Percentiles rank a stretch among this genome's conserved stretches.
Evolutionary conservation across 2,113 vertebrate species (phyloP).

Genomic region (Garra rufa): DNA sequence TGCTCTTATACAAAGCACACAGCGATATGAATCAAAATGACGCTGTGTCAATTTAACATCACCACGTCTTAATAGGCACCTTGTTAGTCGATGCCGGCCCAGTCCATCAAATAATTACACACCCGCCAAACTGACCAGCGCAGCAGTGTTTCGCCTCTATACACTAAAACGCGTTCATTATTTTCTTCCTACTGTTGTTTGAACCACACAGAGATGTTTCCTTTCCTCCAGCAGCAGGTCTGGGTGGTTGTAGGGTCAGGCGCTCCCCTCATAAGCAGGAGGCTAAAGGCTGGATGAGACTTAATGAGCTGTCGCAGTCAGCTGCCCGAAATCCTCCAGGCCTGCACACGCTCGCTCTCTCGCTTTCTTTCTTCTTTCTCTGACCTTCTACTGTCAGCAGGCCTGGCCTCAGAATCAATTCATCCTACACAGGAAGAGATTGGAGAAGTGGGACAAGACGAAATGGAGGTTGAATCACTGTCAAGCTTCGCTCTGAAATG

Average conservation of each 20-base stretch:
- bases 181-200: conserved; percentile 48
- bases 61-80: neutral
- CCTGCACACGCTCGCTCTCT: conserved; percentile 30
- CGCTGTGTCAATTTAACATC: neutral
- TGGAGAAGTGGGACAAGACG: conserved; percentile 55
- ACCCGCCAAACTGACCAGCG: conserved; percentile 9
- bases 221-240: conserved; percentile 38
- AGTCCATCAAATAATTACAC: conserved; percentile 40
- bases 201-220: conserved; percentile 46
- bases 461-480: conserved; percentile 55
- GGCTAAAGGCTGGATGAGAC: conserved; percentile 64
- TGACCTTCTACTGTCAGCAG: conserved; percentile 50
- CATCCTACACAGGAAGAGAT: conserved; percentile 61
- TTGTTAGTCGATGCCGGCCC: neutral
- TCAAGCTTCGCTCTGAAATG: conserved; percentile 52
- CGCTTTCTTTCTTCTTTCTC: conserved; percentile 38
- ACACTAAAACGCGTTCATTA: conserved; percentile 53
- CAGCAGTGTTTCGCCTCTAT: conserved; percentile 23
- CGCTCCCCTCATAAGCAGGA: conserved; percentile 59
- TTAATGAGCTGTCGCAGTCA: conserved; percentile 70
- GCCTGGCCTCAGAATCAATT: conserved; percentile 62
- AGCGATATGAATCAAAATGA: neutral
- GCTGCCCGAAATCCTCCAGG: conserved; percentile 63
- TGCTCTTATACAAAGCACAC: neutral
- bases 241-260: conserved; percentile 53